phyloP scores from a whole-genome alignment of 2,888 invertebrate genomes.

The Conomelus anceps region DNA sequence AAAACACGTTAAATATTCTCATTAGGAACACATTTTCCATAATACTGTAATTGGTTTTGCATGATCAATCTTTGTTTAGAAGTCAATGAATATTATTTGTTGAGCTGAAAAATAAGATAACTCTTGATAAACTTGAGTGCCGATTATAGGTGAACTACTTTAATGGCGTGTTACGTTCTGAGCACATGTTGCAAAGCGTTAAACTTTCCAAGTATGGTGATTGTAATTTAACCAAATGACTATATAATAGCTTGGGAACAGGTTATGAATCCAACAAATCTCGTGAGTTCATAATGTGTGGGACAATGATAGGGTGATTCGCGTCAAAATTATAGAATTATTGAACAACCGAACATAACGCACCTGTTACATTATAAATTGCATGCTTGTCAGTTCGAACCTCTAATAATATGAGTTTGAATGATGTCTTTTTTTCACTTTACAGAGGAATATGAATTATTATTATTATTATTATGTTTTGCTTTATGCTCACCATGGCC shows the following conservation, averaged over 20 bases:
- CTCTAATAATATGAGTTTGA: background rate
- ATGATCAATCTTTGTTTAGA: background rate
- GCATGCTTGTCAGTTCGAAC: background rate
- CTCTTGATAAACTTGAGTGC: background rate
- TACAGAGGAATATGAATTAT: background rate
- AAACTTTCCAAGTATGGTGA: background rate
- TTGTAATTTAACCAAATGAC: background rate
- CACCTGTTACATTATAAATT: background rate
- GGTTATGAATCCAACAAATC: background rate
- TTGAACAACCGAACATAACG: background rate
- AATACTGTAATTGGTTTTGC: background rate
- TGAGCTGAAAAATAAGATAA: background rate
- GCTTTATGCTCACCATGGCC: too few species aligned
- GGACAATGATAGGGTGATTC: background rate
- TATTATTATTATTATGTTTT: too few species aligned
- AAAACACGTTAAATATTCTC: too few species aligned
- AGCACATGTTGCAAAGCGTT: background rate
- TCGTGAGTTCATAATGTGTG: background rate
- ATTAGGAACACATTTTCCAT: background rate
- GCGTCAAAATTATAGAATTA: background rate
- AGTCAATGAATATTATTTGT: too few species aligned
- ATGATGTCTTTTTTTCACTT: background rate
- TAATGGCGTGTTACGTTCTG: background rate
- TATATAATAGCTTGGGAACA: background rate
- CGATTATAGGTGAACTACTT: background rate